phyloP scores from a whole-genome alignment of 2,113 vertebrate species.

The Zootoca vivipara region DNA sequence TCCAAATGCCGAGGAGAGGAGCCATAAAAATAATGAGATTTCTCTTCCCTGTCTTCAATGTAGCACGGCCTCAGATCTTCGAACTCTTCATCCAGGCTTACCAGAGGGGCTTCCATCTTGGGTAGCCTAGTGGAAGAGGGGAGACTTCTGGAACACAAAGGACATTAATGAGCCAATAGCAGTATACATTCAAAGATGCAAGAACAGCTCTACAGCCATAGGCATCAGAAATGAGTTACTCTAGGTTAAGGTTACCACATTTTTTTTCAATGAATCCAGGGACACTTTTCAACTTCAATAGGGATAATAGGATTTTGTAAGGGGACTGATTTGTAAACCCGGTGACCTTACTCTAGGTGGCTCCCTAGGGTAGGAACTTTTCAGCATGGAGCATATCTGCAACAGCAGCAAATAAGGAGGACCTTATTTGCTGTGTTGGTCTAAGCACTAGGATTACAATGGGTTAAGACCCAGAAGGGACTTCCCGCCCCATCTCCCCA shows the following conservation, averaged over 20 bases:
- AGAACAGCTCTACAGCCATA: background rate
- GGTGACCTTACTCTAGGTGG: background rate
- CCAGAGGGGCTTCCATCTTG: slow-evolving; percentile 90
- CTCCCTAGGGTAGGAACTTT: background rate
- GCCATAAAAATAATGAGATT: slow-evolving; percentile 70
- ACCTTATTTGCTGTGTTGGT: background rate
- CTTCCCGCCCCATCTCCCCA: too few species aligned
- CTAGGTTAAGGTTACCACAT: too few species aligned
- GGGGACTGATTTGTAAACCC: too few species aligned
- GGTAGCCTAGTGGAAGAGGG: slow-evolving; percentile 5
- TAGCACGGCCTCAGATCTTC: slow-evolving; percentile 87
- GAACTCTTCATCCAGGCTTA: slow-evolving; percentile 92
- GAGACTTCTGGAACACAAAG: slow-evolving; percentile 44
- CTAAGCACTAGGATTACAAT: background rate
- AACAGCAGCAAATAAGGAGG: background rate
- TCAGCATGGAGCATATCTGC: background rate
- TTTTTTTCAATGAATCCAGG: too few species aligned
- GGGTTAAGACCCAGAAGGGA: background rate
- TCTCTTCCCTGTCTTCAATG: slow-evolving; percentile 78
- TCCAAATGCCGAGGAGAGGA: slow-evolving; percentile 79
- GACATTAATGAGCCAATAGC: background rate
- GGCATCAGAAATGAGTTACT: background rate
- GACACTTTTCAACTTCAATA: too few species aligned
- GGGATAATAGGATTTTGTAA: too few species aligned
- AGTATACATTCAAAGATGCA: background rate